Evolutionary conservation across 2,113 vertebrate species (phyloP).

Genomic region (Notiomystis cincta): DNA sequence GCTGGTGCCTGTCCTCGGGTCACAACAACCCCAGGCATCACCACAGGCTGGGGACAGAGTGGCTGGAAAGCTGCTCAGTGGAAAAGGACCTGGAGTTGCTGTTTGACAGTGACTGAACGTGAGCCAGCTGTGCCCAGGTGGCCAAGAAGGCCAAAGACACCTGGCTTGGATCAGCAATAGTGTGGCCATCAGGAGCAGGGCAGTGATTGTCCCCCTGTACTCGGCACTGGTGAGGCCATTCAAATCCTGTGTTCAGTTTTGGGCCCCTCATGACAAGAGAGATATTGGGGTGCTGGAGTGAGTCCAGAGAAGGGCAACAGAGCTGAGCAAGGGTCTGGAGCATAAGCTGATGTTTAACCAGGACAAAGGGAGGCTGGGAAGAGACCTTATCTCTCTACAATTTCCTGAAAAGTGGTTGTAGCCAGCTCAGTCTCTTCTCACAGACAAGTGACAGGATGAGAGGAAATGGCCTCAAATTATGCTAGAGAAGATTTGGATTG

Average conservation of each 20-base stretch:
- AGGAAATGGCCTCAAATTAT: neutral
- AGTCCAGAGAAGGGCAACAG: neutral
- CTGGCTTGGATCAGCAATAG: neutral
- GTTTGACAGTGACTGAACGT: neutral
- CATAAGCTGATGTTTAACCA: neutral
- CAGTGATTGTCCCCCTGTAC: neutral
- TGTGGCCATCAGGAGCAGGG: neutral
- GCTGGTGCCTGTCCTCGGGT: neutral
- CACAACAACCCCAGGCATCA: neutral
- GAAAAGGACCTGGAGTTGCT: neutral
- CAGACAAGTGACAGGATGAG: neutral
- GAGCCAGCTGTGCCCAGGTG: neutral
- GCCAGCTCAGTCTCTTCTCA: neutral
- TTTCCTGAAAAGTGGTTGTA: neutral
- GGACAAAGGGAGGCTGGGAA: neutral
- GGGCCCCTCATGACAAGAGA: neutral
- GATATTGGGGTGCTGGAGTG: fast-evolving
- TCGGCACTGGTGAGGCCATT: neutral
- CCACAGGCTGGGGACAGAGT: neutral
- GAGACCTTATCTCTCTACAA: fast-evolving
- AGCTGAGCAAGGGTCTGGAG: neutral
- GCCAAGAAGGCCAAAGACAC: neutral
- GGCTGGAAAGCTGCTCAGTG: neutral
- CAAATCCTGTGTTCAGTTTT: neutral
- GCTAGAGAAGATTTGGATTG: neutral